Evolutionary conservation across 2,113 vertebrate genomes (phyloP), one percentile per base, ranked within the genome.

Genomic region (Passerina amoena): DNA sequence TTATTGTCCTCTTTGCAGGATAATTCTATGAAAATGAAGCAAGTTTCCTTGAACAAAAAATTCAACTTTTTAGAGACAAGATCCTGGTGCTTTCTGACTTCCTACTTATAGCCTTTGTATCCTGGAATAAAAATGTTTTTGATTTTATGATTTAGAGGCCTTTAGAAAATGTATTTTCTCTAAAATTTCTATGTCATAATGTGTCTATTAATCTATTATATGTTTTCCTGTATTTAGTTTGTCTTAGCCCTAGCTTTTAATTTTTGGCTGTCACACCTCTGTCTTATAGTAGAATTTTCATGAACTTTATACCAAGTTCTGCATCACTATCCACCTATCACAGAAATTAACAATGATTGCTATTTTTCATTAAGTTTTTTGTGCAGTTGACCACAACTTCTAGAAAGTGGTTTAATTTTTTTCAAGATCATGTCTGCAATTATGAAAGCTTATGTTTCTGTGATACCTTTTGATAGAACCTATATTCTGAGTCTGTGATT

Each of bases 301-400:
- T 24, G 15, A 91, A 16, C 12, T 77, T 40, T 60, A 71, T 19
- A 19, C 9, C 30, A 70, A 79, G 19, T 54, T 86, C 50, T 68
- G 9, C 48, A 35, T 68, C 27, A 18, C 40, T 47, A 45, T 60
- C 10, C 11, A 38, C 19, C 59, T 79, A 28, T 2, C 12, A 35
- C 11, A 40, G 48, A n/a, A 37, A 48, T 40, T 33, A 82, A 84
- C 51, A 35, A 7, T 0, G 0, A 12, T 64, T 82, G 25, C 5
- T 86, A 7, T 19, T 54, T 8, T 1, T 92, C 47, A 66, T 54
- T 25, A 54, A 44, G 3, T 12, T 40, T n/a, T 63, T 79, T 64
- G 11, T 57, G 24, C 21, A 69, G 7, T 54, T 84, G 25, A 68
- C 7, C 2, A 13, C 23, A 85, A 31, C 13, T 76, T 75, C 53